Evolutionary conservation across 2,113 vertebrate genomes (phyloP).

Genomic region (Nibea coibor): DNA sequence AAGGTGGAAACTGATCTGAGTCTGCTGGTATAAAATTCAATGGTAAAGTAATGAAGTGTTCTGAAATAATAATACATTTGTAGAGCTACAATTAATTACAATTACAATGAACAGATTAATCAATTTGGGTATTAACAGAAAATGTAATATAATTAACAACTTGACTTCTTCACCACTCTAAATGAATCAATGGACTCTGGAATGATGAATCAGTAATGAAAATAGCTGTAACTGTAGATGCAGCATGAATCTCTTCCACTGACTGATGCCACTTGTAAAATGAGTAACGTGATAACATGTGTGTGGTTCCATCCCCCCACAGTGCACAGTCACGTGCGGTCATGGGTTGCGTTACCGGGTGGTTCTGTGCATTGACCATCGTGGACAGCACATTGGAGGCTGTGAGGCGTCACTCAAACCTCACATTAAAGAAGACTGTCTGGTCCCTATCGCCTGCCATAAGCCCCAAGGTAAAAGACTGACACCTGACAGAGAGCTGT

Average conservation of each 20-base stretch:
- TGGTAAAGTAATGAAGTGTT: neutral
- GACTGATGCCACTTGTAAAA: neutral
- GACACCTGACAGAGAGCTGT: neutral
- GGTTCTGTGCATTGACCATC: conserved; percentile 92
- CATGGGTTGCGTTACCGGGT: conserved; percentile 92
- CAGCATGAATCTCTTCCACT: neutral
- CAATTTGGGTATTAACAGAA: too few species aligned
- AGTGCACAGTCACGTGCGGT: conserved; percentile 96
- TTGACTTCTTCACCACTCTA: neutral
- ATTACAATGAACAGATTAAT: too few species aligned
- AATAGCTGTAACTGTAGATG: neutral
- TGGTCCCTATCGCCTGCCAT: conserved; percentile 90
- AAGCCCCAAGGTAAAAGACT: conserved; percentile 88
- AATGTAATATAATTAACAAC: too few species aligned
- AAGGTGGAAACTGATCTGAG: neutral
- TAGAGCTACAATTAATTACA: too few species aligned
- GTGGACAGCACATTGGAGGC: conserved; percentile 91
- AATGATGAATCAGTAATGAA: neutral
- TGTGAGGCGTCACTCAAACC: conserved; percentile 89
- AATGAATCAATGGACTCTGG: too few species aligned
- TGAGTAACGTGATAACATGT: neutral
- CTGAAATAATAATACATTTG: too few species aligned
- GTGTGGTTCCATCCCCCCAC: neutral
- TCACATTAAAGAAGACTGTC: conserved; percentile 94
- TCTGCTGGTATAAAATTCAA: too few species aligned